A percentile compares a stretch with the other conserved stretches of the same genome.
Conservation (phyloP, 2,888 invertebrate genomes). For the Melinopterus prodromus region DNA sequence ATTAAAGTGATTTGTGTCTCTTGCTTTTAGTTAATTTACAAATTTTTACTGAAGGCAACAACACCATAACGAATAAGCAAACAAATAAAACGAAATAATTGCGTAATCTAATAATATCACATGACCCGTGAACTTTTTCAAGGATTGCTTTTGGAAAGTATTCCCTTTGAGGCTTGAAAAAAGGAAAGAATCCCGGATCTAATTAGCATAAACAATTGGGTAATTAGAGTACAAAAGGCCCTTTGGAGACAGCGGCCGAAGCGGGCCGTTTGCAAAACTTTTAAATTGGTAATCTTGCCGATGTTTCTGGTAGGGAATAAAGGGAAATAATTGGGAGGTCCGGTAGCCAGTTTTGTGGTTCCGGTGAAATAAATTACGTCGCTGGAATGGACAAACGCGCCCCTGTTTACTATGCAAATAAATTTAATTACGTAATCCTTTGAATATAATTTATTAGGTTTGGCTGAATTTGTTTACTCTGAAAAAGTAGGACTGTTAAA, state of each 20-base stretch:
- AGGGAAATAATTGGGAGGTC: slow-evolving; percentile 15
- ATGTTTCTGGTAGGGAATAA: slow-evolving; percentile 12
- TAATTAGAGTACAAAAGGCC: slow-evolving; percentile 21
- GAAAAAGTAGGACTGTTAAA: no score
- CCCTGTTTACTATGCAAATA: background rate
- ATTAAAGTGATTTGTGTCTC: no score
- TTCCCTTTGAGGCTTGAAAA: background rate
- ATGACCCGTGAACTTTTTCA: background rate
- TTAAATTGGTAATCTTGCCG: slow-evolving; percentile 24
- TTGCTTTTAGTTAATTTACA: background rate
- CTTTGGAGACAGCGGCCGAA: slow-evolving; percentile 5
- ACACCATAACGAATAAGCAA: background rate
- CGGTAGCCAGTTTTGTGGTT: background rate
- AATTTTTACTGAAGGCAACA: background rate
- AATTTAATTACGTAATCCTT: background rate
- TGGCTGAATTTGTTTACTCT: background rate
- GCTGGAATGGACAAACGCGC: background rate
- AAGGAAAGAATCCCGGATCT: background rate
- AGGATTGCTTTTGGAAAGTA: background rate
- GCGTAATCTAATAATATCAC: background rate
- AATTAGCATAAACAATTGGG: slow-evolving; percentile 26
- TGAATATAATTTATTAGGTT: background rate
- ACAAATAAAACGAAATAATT: background rate
- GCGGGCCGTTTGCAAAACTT: slow-evolving; percentile 11
- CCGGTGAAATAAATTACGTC: background rate